These are phyloP conservation scores for Diabrotica balteata DNA, from an alignment of 2,888 invertebrate genomes.

Conservation along the genomic window DNA sequence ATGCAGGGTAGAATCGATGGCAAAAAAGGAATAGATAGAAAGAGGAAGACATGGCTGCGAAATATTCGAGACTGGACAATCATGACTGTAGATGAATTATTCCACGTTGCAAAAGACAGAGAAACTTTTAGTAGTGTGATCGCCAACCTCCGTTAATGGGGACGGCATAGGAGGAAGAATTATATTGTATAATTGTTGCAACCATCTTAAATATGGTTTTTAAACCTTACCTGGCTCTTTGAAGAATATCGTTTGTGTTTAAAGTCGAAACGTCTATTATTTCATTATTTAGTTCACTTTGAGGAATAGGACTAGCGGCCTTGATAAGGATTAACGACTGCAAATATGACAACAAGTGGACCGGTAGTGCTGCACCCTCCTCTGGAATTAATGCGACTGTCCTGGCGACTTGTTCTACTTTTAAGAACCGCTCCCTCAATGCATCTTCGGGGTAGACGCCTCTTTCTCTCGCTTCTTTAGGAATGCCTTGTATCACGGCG, in stretches of 20 bases:
- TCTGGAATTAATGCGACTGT: constrained; percentile 88
- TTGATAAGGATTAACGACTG: constrained; percentile 85
- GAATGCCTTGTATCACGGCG: constrained; percentile 79
- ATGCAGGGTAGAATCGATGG: no score
- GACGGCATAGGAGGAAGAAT: no score
- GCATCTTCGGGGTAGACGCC: constrained; percentile 91
- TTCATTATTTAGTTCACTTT: constrained; percentile 75
- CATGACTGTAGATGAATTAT: no score
- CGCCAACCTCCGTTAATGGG: no score
- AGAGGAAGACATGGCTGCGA: no score
- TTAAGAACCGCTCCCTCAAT: constrained; percentile 83
- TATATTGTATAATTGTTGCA: no score
- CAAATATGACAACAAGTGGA: constrained; percentile 86
- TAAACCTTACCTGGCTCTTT: constrained; percentile 78
- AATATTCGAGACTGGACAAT: no score
- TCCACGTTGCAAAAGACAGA: no score
- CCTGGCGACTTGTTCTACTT: constrained; percentile 80
- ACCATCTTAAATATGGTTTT: no score
- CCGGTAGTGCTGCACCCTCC: constrained; percentile 82
- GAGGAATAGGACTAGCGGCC: constrained; percentile 72
- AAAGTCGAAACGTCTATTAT: constrained; percentile 75
- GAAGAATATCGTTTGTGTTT: constrained; percentile 88
- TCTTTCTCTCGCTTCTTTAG: constrained; percentile 74
- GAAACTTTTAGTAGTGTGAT: no score
- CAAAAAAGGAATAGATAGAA: no score